Evolutionary conservation across 2,113 vertebrate species (phyloP), one percentile per base, ranked within the genome.

Genomic region (Helogale parvula): DNA sequence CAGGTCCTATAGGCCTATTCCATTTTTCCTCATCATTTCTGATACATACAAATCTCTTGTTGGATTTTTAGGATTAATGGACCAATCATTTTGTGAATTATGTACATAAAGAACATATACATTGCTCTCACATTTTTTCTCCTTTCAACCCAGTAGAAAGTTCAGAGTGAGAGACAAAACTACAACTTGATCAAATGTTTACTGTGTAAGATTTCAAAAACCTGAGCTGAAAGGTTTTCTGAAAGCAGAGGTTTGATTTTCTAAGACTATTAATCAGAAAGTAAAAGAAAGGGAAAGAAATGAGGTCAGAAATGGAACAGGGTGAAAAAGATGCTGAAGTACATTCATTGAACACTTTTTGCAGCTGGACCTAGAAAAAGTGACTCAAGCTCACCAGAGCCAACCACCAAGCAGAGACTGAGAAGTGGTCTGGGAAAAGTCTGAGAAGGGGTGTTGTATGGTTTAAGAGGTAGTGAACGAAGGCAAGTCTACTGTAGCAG

Each of bases 221-320:
- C 19, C 3, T 54, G 63, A 35, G 15, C 50, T 93, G 38, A 71
- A 8, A 83, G 31, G 60, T 60, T 25, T 47, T 3, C 31, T 23
- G 23, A 13, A 95, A 57, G 35, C 27, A 57, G n/a, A 81, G 4
- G 23, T 14, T 63, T n/a, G 13, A 23, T 92, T 47, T 50, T 88
- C 29, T 66, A 47, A 72, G 33, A 68, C 12, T 12, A 33, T 23
- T 31, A 17, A 19, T 63, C 13, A 85, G 54, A 88, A 93, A 69
- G 66, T 31, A 33, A 92, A 65, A 15, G 8, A 5, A 23, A 35
- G 17, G 7, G 2, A 11, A 50, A 86, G n/a, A 11, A 35, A 4
- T 2, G 60, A 35, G 16, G 1, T 4, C 12, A 31, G 33, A 25
- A 23, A n/a, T 45, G 14, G 0, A 7, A 7, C 11, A 14, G 7